Percentiles rank a stretch among this genome's conserved stretches.
Evolutionary conservation across 2,113 vertebrate species (phyloP).

Genomic region (Zosterops lateralis): DNA sequence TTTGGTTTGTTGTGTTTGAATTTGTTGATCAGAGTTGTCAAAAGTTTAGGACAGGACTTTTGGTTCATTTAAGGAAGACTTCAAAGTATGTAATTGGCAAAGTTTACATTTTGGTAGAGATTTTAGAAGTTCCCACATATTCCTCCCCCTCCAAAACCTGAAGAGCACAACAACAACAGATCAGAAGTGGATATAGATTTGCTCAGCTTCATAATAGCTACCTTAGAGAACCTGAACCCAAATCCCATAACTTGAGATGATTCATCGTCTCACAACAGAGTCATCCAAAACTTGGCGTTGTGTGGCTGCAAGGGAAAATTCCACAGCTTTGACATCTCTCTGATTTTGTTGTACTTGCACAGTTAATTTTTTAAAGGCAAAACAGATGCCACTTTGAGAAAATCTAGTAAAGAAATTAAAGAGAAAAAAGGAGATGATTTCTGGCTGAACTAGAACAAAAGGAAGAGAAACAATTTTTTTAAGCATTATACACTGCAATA

Average conservation of each 20-base stretch:
- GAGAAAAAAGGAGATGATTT: not conserved
- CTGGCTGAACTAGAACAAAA: constrained; percentile 4
- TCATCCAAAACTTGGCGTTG: constrained; percentile 11
- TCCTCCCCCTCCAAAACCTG: not conserved
- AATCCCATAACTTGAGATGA: constrained; percentile 14
- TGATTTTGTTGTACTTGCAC: constrained; percentile 58
- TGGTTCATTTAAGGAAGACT: not conserved
- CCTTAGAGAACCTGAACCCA: constrained; percentile 11
- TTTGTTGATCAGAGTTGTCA: not conserved
- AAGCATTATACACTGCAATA: not conserved
- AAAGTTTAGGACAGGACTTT: not conserved
- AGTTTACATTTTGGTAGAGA: not conserved
- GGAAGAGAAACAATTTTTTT: not conserved
- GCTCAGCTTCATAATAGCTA: constrained; percentile 9
- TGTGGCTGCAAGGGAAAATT: constrained; percentile 43
- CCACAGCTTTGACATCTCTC: constrained; percentile 60
- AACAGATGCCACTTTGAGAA: constrained; percentile 48
- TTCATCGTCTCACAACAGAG: not conserved
- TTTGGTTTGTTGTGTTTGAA: not conserved
- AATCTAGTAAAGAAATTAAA: constrained; percentile 26
- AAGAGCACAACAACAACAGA: not conserved
- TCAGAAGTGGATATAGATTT: not conserved
- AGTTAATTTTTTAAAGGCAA: constrained; percentile 61
- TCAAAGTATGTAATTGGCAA: not conserved
- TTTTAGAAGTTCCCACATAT: not conserved